Evolutionary conservation across 2,113 vertebrate species (phyloP).

Genomic region (Oreochromis tanganicae): DNA sequence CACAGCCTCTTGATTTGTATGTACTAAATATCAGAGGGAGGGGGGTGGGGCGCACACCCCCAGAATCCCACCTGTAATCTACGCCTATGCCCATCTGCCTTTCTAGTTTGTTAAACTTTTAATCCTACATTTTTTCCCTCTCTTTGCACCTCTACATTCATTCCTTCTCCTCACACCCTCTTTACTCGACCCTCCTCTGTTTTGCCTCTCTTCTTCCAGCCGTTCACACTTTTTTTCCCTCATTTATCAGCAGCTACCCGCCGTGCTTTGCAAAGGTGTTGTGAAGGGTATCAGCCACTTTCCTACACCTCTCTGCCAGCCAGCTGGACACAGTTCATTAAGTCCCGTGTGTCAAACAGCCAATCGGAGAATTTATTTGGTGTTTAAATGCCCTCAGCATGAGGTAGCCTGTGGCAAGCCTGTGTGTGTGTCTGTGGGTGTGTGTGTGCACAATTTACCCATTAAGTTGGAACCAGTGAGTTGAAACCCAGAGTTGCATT

Average conservation of each 20-base stretch:
- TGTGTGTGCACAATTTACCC: background rate
- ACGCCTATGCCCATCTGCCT: background rate
- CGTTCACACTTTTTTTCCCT: background rate
- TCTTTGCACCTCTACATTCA: background rate
- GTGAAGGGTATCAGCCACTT: background rate
- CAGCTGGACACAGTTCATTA: conserved; percentile 19
- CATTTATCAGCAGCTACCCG: background rate
- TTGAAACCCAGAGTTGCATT: conserved; percentile 5
- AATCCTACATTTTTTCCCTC: background rate
- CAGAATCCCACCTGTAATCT: background rate
- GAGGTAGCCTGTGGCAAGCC: background rate
- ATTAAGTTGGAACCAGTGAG: background rate
- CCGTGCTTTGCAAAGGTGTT: conserved; percentile 13
- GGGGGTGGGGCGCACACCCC: background rate
- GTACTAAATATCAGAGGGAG: background rate
- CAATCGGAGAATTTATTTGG: background rate
- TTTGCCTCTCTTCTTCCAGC: background rate
- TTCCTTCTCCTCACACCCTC: background rate
- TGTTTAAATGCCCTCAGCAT: background rate
- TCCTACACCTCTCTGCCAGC: background rate
- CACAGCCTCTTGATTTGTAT: background rate
- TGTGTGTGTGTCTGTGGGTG: background rate
- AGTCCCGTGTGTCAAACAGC: background rate
- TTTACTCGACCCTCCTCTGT: background rate
- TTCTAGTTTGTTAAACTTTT: background rate